Base-by-base conservation (phyloP, 2,797 vertebrate species). In the Sylvilagus floridanus region DNA sequence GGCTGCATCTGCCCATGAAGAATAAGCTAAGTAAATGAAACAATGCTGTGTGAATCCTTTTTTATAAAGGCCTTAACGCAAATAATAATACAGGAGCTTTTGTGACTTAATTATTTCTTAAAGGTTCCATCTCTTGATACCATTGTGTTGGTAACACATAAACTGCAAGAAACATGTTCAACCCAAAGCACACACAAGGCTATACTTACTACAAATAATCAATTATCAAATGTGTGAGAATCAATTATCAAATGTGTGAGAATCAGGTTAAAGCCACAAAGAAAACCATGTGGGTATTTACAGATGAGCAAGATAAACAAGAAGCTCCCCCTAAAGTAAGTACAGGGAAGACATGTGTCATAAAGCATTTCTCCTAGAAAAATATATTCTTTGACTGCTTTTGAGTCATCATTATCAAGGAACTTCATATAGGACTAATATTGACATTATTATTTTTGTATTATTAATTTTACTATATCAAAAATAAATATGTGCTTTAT, bases 371-470 rank as follows among this genome's bases (percentile, higher is more conserved):
- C 47, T 54, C 28, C 62, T 63, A 30, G 17, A 4, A 92, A 47
- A 35, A 83, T 4, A 60, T 4, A 79, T 68, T 79, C 7, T 35
- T 77, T 90, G n/a, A 30, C 65, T 86, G 4, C 16, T 71, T 7
- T 47, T 73, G 54, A 30, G 85, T 92, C n/a, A 47, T 6, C n/a
- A 65, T 69, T 62, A 76, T 24, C 16, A 93, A 60, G n/a, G 60
- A 81, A 7, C 4, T 82, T 87, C 37, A 79, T n/a, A 65, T 81
- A 84, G 50, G n/a, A 68, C 13, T 83, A 37, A 52, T 82, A 66
- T 82, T 84, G 32, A 86, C 9, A n/a, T 60, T 87, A 37, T 84
- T 32, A 73, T 65, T 79, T 81, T 93, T 30, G n/a, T 50, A 78
- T 47, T 57, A 88, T 83, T 65, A 78, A 47, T 60, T 63, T 82